Evolutionary conservation across 2,888 invertebrate genomes (phyloP), one percentile per base, ranked within the genome.

Genomic region (Andrena praecox): DNA sequence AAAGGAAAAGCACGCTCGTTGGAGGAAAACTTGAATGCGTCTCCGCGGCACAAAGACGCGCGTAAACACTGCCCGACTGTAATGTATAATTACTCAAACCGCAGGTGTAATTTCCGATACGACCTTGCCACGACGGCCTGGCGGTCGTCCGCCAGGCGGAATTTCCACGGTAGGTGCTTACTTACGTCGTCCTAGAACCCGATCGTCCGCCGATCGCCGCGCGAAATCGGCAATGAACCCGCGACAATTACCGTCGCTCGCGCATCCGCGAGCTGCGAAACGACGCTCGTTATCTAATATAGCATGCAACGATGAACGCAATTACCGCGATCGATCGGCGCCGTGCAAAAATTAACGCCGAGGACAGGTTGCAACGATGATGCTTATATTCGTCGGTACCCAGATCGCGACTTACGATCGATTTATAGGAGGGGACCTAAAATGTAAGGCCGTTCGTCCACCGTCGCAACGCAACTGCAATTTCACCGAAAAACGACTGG

Each of bases 61-160:
- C 64, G 72, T 62, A 64, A 72, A 73, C 77, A 77, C 69, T 35
- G 31, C 48, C 60, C 6, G 10, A 4, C 42, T 42, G 69, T 66
- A 52, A 82, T 59, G 63, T 72, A 63, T 84, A 83, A 83, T 84
- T 77, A 71, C 63, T 56, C 27, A 60, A 48, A 27, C 52, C 33
- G 60, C 66, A 50, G 67, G 52, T 66, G 75, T 70, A 84, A 71
- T 70, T 85, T 71, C 84, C 84, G 64, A 84, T 77, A 77, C 56
- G 77, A 67, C 84, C 84, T 85, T 80, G 80, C 24, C 62, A 6
- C 16, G 50, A 33, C 35, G 27, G 60, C 50, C 12, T 4, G 24
- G 24, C n/a, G 27, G 31, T 12, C 67, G 74, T 4, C 48, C 52
- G 54, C 0, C 59, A 72, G 24, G 7, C 56, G 73, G 27, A 56